Evolutionary conservation across 2,113 vertebrate species (phyloP).

Genomic region (Hippocampus guttulatus): DNA sequence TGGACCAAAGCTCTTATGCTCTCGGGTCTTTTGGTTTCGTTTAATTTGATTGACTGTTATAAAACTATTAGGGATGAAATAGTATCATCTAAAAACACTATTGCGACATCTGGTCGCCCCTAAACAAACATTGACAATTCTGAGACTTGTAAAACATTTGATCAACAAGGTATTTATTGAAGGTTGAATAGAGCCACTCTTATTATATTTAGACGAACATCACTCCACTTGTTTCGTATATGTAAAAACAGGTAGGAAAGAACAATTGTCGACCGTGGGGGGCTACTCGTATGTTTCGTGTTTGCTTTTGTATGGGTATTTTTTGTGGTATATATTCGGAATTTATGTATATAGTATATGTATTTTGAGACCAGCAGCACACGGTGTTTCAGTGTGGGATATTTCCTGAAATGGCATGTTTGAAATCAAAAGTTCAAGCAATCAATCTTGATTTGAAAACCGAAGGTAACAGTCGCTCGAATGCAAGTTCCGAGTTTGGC

Average conservation of each 20-base stretch:
- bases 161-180: background rate
- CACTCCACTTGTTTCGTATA: background rate
- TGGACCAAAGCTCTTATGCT: background rate
- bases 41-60: background rate
- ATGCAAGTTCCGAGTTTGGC: background rate
- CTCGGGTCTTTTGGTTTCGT: background rate
- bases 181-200: background rate
- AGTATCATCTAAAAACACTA: background rate
- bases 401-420: too few species aligned
- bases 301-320: background rate
- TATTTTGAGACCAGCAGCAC: background rate
- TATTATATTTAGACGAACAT: background rate
- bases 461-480: background rate
- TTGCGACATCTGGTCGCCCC: background rate
- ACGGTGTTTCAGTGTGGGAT: background rate
- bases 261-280: too few species aligned
- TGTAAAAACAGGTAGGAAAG: background rate
- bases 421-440: background rate
- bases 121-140: background rate
- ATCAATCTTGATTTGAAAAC: background rate
- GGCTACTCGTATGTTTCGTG: background rate
- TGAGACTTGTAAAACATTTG: background rate
- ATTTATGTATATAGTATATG: background rate
- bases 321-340: background rate
- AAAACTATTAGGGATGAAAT: background rate